These are phyloP conservation scores for Myotis pilosus DNA, from an alignment of 2,797 vertebrate species.

Conservation along the genomic window DNA sequence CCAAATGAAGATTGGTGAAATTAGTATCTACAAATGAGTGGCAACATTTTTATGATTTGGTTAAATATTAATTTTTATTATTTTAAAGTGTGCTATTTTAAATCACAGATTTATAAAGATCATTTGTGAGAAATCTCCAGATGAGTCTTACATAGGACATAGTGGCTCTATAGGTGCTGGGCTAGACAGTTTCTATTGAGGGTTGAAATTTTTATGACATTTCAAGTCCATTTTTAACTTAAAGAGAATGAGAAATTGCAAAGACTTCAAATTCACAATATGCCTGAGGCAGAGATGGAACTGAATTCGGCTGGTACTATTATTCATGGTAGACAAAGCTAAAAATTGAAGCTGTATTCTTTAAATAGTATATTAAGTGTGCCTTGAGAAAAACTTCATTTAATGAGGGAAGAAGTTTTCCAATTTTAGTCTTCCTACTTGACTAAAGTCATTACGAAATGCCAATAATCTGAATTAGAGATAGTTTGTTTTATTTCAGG, in stretches of 20 bases:
- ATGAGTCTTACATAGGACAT: background rate
- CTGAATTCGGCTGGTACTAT: conserved; percentile 72
- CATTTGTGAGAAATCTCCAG: background rate
- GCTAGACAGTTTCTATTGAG: conserved; percentile 39
- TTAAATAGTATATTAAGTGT: conserved; percentile 66
- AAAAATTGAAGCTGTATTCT: conserved; percentile 73
- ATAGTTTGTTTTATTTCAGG: background rate
- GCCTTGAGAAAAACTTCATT: conserved; percentile 54
- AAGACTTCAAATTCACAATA: conserved; percentile 58
- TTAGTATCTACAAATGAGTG: background rate
- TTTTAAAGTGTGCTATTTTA: conserved; percentile 19
- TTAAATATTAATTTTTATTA: conserved; percentile 8
- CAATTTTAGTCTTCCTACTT: conserved; percentile 19
- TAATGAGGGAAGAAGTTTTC: conserved; percentile 55
- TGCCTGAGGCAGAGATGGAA: conserved; percentile 70
- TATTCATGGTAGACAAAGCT: conserved; percentile 76
- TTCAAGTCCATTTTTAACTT: conserved; percentile 78
- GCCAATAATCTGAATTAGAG: conserved; percentile 35
- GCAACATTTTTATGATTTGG: background rate
- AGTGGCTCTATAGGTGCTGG: background rate
- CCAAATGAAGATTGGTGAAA: background rate
- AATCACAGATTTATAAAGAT: background rate
- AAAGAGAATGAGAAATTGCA: conserved; percentile 63
- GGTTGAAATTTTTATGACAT: conserved; percentile 76
- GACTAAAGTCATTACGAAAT: conserved; percentile 40